These are phyloP conservation scores for Maconellicoccus hirsutus DNA, from an alignment of 1,140 invertebrate genomes.

Conservation along the genomic window DNA sequence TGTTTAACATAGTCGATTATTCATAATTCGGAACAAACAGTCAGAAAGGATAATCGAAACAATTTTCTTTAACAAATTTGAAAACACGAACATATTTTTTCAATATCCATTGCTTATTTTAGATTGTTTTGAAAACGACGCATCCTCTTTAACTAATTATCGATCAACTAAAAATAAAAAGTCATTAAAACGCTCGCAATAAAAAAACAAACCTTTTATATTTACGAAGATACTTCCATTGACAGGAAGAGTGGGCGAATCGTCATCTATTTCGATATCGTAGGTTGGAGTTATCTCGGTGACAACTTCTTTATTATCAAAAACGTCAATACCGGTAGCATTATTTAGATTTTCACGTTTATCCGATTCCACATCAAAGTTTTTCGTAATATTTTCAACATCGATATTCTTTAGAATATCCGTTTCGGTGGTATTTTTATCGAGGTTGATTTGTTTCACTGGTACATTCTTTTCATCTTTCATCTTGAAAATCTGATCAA, in stretches of 20 bases:
- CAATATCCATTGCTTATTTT: too few relatives aligned
- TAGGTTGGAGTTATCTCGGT: not conserved
- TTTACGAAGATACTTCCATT: not conserved
- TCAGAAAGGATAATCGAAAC: too few relatives aligned
- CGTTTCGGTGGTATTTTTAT: conserved; percentile 13
- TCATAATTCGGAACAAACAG: too few relatives aligned
- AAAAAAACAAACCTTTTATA: not conserved
- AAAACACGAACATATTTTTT: too few relatives aligned
- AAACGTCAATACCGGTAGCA: not conserved
- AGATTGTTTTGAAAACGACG: too few relatives aligned
- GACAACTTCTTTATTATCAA: not conserved
- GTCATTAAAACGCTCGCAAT: too few relatives aligned
- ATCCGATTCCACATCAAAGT: not conserved
- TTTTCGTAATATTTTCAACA: not conserved
- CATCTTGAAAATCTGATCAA: conserved; percentile 12
- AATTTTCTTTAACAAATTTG: too few relatives aligned
- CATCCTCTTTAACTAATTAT: too few relatives aligned
- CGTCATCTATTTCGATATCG: not conserved
- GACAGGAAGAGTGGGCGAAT: not conserved
- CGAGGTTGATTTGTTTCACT: not conserved
- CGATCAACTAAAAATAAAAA: too few relatives aligned
- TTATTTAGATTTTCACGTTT: not conserved
- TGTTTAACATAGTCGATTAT: too few relatives aligned
- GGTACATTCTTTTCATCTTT: not conserved
- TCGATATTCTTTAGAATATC: conserved; percentile 15